Evolutionary conservation across 2,888 invertebrate genomes (phyloP), one percentile per base, ranked within the genome.

Genomic region (Candidula unifasciata): DNA sequence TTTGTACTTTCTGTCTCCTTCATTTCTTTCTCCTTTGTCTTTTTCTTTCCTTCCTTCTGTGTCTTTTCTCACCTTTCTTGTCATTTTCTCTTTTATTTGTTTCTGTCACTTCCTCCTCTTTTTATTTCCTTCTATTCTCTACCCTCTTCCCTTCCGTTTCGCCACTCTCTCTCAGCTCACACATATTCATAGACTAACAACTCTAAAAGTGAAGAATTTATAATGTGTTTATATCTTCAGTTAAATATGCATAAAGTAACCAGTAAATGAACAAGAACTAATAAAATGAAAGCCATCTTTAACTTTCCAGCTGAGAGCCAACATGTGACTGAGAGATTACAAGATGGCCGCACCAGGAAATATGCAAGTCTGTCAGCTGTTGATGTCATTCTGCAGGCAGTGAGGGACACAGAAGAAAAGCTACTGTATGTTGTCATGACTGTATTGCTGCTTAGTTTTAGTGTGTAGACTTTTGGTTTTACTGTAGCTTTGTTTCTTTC

Each of bases 361-460:
- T 69, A 35, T 1, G 52, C 78, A 35, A 60, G 54, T 68, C 69
- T 83, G 24, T 69, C 77, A 54, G 83, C 83, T 21, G 77, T 37
- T 77, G 83, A 83, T 83, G 78, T 83, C 54, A 69, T 83, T 24
- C 37, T 83, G 21, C 82, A 82, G 24, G 66, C 82, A 44, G 68
- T 76, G 33, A 30, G 44, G 18, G 82, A 82, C 27, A 35, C 66
- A 30, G 82, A 76, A 52, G 66, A 74, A 2, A 18, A 66, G n/a
- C 21, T 82, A 30, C n/a, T 64, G 82, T 82, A 76, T 24, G 64
- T 37, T 16, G 27, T 80, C 30, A 44, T 44, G 44, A 44, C 44
- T 13, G 6, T 13, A 44, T 44, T 44, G 44, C 13, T 10, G 0
- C 44, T 44, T 44, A 10, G 44, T 44, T 44, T 44, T 44, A 44